phyloP scores from a whole-genome alignment of 2,888 invertebrate species.

The Fabriciana adippe region DNA sequence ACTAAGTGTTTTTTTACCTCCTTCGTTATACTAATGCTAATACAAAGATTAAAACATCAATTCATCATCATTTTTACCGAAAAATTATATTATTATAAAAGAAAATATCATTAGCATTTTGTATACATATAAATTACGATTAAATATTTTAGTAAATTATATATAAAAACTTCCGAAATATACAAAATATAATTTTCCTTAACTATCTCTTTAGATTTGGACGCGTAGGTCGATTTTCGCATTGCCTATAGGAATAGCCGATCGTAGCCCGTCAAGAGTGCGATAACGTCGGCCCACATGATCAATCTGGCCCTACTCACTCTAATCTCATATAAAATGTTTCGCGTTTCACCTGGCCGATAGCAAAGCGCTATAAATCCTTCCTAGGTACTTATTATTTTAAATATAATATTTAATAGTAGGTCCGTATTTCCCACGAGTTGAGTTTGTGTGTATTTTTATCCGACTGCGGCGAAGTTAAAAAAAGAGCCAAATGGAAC shows the following conservation, averaged over 20 bases:
- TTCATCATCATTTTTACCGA: too few relatives aligned
- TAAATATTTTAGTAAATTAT: too few relatives aligned
- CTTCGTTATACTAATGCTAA: too few relatives aligned
- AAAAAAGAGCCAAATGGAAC: too few relatives aligned
- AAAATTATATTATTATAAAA: too few relatives aligned
- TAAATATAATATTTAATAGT: slow-evolving; percentile 8
- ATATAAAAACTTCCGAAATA: background rate
- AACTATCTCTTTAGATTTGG: slow-evolving; percentile 8
- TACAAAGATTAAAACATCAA: too few relatives aligned
- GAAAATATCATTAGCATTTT: too few relatives aligned
- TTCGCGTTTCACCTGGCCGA: slow-evolving; percentile 41
- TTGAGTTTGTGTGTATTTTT: too few relatives aligned
- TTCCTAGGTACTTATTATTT: slow-evolving; percentile 16
- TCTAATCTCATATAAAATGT: slow-evolving; percentile 68
- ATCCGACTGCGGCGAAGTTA: too few relatives aligned
- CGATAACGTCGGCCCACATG: slow-evolving; percentile 57
- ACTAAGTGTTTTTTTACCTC: too few relatives aligned
- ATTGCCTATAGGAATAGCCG: slow-evolving; percentile 27
- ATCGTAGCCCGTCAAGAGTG: slow-evolving; percentile 31
- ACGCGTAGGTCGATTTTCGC: slow-evolving; percentile 12
- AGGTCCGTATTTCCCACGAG: background rate
- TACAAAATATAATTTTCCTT: slow-evolving; percentile 1
- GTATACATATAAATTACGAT: too few relatives aligned
- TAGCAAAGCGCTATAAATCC: slow-evolving; percentile 22
- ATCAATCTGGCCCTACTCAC: slow-evolving; percentile 68